Conservation (phyloP, 1,140 invertebrate species). For the Anastatus disparis region DNA sequence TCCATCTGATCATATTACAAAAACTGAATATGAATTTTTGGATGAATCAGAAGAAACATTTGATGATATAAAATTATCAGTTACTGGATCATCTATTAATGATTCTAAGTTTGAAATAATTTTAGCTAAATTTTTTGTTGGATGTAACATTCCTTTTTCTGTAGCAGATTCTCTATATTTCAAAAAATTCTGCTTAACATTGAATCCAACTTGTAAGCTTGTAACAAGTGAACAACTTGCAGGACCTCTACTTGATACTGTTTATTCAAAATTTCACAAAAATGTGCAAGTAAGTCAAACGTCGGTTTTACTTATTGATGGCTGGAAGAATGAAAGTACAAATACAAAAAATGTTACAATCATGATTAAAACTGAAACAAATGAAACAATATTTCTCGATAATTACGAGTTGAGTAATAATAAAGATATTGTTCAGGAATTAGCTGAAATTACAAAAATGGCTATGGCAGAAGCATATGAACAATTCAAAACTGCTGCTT, state of each 20-base stretch:
- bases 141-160: slow-evolving; percentile 36
- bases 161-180: slow-evolving; percentile 36
- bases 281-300: slow-evolving; percentile 26
- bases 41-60: background rate
- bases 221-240: slow-evolving; percentile 20
- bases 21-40: slow-evolving; percentile 20
- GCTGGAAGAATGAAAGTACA: slow-evolving; percentile 34
- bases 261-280: slow-evolving; percentile 38
- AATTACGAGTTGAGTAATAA: slow-evolving; percentile 33
- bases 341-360: slow-evolving; percentile 35
- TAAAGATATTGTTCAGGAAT: slow-evolving; percentile 31
- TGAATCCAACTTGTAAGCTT: slow-evolving; percentile 29
- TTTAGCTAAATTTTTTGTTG: slow-evolving; percentile 35
- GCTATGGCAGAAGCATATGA: slow-evolving; percentile 37
- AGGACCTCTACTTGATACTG: slow-evolving; percentile 21
- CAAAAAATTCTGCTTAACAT: slow-evolving; percentile 28
- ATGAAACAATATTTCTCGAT: slow-evolving; percentile 35
- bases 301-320: slow-evolving; percentile 36
- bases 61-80: slow-evolving; percentile 12
- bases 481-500: slow-evolving; percentile 37
- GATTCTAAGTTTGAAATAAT: slow-evolving; percentile 19
- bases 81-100: background rate
- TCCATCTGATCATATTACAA: background rate
- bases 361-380: slow-evolving; percentile 34
- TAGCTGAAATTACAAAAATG: slow-evolving; percentile 33